Evolutionary conservation across 2,888 invertebrate species (phyloP), one percentile per base, ranked within the genome.

Genomic region (Lasioglossum marginatum): DNA sequence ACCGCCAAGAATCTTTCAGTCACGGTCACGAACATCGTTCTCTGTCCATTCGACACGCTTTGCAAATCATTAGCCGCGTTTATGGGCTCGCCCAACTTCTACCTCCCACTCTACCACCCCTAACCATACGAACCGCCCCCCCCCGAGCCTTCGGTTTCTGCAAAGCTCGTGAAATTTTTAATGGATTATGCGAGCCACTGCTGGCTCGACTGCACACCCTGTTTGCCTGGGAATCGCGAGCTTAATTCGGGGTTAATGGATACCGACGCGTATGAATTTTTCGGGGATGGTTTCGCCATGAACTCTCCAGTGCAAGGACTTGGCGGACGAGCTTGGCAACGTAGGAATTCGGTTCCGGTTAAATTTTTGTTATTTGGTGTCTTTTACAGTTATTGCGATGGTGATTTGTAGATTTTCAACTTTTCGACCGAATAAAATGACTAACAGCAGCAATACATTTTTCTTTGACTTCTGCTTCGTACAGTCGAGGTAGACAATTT

Each of bases 11-110:
- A 88, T 89, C 88, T 85, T 84, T 81, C 82, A 88, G 87, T 90
- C 90, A 90, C 88, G 90, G 90, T 90, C 90, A 90, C 90, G 90
- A 90, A 88, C 90, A 79, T 78, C 74, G 52, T 48, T 73, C 76
- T 43, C 60, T 76, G 80, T 82, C 89, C 68, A 57, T 84, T 82
- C 60, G 66, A 79, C 77, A 48, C 83, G 72, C 34, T 57, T 34
- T 31, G 48, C 45, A 48, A 82, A 80, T 83, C 74, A 82, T 79
- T 45, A 57, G 60, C 34, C 63, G 57, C 82, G 79, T 82, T 79
- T 79, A 77, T 31, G 68, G 45, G 48, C 57, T 77, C 79, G 43
- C 72, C 71, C 66, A 43, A 45, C 27, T 27, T 70, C 34, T 34
- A 43, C 76, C 16, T 23, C 52, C 72, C 70, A 0, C n/a, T 27